Percentiles rank a stretch among this genome's conserved stretches.
Evolutionary conservation across 2,888 invertebrate species (phyloP).

Genomic region (Philaethria dido): DNA sequence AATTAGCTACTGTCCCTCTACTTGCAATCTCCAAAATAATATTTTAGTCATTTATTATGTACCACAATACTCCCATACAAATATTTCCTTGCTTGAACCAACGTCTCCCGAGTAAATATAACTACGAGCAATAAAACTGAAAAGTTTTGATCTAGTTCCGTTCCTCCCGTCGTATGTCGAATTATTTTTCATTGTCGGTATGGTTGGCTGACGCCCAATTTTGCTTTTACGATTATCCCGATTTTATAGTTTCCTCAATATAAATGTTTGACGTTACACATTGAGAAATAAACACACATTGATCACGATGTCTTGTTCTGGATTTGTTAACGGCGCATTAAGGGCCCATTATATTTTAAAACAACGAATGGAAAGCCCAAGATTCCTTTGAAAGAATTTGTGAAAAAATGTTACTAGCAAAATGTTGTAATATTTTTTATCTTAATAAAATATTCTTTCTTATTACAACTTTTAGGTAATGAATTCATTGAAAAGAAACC

Average conservation of each 20-base stretch:
- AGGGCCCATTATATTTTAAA: slow-evolving; percentile 3
- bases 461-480: too few relatives aligned
- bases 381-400: not conserved
- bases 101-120: slow-evolving; percentile 47
- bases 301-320: slow-evolving; percentile 43
- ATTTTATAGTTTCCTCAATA: slow-evolving; percentile 81
- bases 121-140: slow-evolving; percentile 55
- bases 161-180: slow-evolving; percentile 61
- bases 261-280: slow-evolving; percentile 71
- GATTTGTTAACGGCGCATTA: slow-evolving; percentile 32
- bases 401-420: too few relatives aligned
- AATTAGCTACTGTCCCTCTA: not conserved
- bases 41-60: slow-evolving; percentile 11
- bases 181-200: slow-evolving; percentile 78
- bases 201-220: slow-evolving; percentile 73
- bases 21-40: slow-evolving; percentile 3
- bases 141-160: slow-evolving; percentile 56
- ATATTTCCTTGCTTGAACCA: slow-evolving; percentile 33
- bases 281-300: slow-evolving; percentile 48
- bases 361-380: too few relatives aligned
- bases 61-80: slow-evolving; percentile 30
- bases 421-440: too few relatives aligned
- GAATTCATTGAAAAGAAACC: too few relatives aligned
- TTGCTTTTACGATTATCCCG: slow-evolving; percentile 79
- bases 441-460: too few relatives aligned